A percentile compares a stretch with the other conserved stretches of the same genome.
phyloP scores from a whole-genome alignment of 2,797 vertebrate genomes.

The Gymnoscopelus microlampas region DNA sequence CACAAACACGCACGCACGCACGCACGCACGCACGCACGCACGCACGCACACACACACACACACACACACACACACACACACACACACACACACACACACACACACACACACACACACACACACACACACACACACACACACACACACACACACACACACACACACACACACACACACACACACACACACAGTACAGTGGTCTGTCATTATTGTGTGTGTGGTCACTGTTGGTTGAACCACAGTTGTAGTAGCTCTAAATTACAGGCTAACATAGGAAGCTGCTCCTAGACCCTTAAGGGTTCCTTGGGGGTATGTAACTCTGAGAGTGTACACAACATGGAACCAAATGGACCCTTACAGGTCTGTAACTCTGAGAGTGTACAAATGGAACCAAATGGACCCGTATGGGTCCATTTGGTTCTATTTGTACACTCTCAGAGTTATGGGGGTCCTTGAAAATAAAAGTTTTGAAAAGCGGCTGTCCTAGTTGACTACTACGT shows the following conservation, averaged over 20 bases:
- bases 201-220: conserved; percentile 3
- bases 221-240: no score
- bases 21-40: not conserved
- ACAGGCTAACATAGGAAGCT: no score
- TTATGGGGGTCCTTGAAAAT: not conserved
- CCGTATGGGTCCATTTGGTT: no score
- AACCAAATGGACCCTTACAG: no score
- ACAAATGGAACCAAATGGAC: no score
- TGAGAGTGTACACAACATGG: no score
- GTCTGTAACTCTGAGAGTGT: no score
- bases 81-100: not conserved
- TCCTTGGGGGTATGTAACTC: no score
- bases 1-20: not conserved
- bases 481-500: no score
- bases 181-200: not conserved
- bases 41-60: not conserved
- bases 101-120: not conserved
- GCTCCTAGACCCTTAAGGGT: no score
- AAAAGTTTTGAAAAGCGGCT: no score
- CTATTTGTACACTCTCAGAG: not conserved
- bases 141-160: conserved; percentile 3
- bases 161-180: conserved; percentile 1
- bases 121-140: conserved; percentile 3
- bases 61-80: not conserved
- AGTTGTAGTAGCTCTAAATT: no score